phyloP scores from a whole-genome alignment of 2,113 vertebrate species.

The Poeciliopsis retropinna region DNA sequence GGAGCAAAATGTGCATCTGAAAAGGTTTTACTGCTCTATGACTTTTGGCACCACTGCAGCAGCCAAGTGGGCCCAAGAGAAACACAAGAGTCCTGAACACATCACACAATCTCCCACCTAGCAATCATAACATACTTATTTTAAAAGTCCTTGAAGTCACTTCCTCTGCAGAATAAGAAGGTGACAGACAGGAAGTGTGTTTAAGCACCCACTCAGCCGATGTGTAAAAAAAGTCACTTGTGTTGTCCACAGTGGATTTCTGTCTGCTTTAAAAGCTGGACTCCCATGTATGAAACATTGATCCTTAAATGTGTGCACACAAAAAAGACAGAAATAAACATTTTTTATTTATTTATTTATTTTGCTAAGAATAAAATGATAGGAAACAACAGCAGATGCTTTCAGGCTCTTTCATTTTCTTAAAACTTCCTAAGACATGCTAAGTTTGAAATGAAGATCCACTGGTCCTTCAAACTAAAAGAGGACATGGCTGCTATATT shows the following conservation, averaged over 20 bases:
- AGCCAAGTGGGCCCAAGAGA: slow-evolving; percentile 4
- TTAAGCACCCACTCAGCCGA: neutral
- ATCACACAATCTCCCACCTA: neutral
- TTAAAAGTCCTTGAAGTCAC: slow-evolving; percentile 15
- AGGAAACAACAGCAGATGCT: neutral
- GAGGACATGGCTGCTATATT: slow-evolving; percentile 11
- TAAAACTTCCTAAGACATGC: neutral
- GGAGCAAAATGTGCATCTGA: neutral
- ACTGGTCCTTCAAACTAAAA: neutral
- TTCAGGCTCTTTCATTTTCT: neutral
- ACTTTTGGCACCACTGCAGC: slow-evolving; percentile 46
- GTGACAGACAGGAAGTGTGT: slow-evolving; percentile 4
- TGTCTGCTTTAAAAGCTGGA: neutral
- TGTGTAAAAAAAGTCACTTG: neutral
- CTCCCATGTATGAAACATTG: neutral
- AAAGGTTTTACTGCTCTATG: slow-evolving; percentile 16
- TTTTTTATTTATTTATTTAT: neutral
- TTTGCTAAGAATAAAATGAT: neutral
- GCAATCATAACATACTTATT: slow-evolving; percentile 14
- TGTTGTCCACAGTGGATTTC: neutral
- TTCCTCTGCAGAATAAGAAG: slow-evolving; percentile 1
- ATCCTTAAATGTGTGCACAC: neutral
- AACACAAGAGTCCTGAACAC: slow-evolving; percentile 14
- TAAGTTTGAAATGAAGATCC: neutral
- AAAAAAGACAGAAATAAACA: neutral